Conservation (phyloP, 2,888 invertebrate species). For the Gryllus longicercus region DNA sequence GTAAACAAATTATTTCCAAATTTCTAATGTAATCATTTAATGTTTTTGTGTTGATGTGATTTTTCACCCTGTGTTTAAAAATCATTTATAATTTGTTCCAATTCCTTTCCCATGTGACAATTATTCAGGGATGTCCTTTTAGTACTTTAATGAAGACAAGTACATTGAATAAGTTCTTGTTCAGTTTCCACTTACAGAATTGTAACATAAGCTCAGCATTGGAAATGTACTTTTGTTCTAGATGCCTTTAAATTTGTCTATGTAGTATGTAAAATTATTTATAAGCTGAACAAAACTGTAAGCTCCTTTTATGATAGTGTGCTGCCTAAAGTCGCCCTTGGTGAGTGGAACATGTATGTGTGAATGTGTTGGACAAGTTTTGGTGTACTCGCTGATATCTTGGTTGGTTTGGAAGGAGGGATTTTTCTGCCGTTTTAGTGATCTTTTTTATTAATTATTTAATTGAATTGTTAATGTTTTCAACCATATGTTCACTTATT, state of each 20-base stretch:
- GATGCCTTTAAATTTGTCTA: neutral
- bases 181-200: neutral
- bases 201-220: neutral
- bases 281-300: conserved; percentile 20
- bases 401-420: conserved; percentile 17
- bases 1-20: neutral
- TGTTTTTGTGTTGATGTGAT: neutral
- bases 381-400: neutral
- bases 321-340: conserved; percentile 6
- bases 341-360: conserved; percentile 19
- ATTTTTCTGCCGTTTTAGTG: conserved; percentile 10
- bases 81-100: neutral
- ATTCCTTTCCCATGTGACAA: conserved; percentile 19
- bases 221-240: conserved; percentile 22
- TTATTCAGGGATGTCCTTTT: conserved; percentile 12
- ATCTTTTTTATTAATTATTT: conserved; percentile 22
- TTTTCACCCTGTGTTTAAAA: neutral
- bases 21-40: neutral
- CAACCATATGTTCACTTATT: neutral
- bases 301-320: neutral
- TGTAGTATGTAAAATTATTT: conserved; percentile 23
- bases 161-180: neutral
- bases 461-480: conserved; percentile 20
- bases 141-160: neutral
- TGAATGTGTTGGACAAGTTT: conserved; percentile 17